Percentiles rank a stretch among this genome's conserved stretches.
These are phyloP conservation scores for Illadopsis cleaveri DNA, from an alignment of 2,113 vertebrate species.

Conservation along the genomic window DNA sequence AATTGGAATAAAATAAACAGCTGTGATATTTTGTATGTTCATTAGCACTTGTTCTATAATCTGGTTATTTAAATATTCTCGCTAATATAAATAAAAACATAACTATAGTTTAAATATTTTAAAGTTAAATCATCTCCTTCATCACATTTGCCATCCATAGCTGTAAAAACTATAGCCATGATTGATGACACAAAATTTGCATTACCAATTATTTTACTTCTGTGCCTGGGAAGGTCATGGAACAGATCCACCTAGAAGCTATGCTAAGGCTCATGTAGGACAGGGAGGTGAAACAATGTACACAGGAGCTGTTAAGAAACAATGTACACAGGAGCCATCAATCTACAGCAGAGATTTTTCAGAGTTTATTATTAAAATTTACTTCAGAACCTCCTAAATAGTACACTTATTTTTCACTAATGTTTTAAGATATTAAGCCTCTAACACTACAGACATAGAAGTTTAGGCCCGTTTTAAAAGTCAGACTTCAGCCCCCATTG, in stretches of 20 bases:
- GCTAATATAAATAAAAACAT: not conserved
- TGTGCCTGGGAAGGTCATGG: not conserved
- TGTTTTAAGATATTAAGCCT: not conserved
- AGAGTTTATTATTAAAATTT: not conserved
- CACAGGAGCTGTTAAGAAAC: not conserved
- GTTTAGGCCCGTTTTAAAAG: not conserved
- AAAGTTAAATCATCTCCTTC: not conserved
- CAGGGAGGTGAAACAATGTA: not conserved
- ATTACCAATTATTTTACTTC: not conserved
- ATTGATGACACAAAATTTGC: not conserved
- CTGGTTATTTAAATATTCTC: not conserved
- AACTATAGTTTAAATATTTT: not conserved
- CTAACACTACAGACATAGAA: not conserved
- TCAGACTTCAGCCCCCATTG: not conserved
- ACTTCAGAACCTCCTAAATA: not conserved
- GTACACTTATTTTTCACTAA: not conserved
- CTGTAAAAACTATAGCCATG: not conserved
- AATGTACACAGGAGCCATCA: not conserved
- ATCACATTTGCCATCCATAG: not conserved
- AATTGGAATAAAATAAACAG: not conserved
- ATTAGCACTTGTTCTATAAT: not conserved
- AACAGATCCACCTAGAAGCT: not conserved
- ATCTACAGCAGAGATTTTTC: not conserved
- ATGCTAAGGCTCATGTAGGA: not conserved
- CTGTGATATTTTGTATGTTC: not conserved